These are phyloP conservation scores for Buceros bicornis DNA, from an alignment of 2,797 vertebrate genomes.

Conservation along the genomic window DNA sequence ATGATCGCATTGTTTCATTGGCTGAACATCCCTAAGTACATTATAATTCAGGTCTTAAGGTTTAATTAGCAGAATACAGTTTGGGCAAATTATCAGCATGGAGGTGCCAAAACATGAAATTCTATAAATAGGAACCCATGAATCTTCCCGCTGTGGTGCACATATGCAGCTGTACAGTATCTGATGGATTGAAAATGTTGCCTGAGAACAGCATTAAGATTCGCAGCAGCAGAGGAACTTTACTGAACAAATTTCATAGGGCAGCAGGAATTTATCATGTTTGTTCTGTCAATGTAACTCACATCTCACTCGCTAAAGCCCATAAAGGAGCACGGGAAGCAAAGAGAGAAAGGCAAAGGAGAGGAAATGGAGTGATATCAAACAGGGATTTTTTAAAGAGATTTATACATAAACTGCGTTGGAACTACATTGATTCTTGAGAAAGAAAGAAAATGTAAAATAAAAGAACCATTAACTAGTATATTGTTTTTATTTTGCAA, in stretches of 20 bases:
- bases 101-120: conserved; percentile 67
- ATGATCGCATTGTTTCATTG: background rate
- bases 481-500: conserved; percentile 25
- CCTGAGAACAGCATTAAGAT: conserved; percentile 67
- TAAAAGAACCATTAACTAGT: conserved; percentile 40
- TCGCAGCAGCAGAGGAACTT: conserved; percentile 51
- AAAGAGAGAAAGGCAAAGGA: conserved; percentile 12
- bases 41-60: conserved; percentile 76
- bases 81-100: conserved; percentile 72
- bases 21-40: conserved; percentile 38
- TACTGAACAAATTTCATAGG: conserved; percentile 60
- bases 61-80: conserved; percentile 80
- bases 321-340: conserved; percentile 5
- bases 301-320: conserved; percentile 45
- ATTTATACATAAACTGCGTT: conserved; percentile 36
- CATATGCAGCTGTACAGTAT: conserved; percentile 50
- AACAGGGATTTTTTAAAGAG: background rate
- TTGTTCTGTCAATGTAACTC: conserved; percentile 68
- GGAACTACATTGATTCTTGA: background rate
- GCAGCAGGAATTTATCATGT: conserved; percentile 73
- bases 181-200: conserved; percentile 67
- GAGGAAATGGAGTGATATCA: background rate
- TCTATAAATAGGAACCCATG: conserved; percentile 79
- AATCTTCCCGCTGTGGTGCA: conserved; percentile 69
- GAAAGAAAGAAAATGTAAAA: conserved; percentile 38